Evolutionary conservation across 2,888 invertebrate genomes (phyloP).

Genomic region (Scelioninae gen. 1): DNA sequence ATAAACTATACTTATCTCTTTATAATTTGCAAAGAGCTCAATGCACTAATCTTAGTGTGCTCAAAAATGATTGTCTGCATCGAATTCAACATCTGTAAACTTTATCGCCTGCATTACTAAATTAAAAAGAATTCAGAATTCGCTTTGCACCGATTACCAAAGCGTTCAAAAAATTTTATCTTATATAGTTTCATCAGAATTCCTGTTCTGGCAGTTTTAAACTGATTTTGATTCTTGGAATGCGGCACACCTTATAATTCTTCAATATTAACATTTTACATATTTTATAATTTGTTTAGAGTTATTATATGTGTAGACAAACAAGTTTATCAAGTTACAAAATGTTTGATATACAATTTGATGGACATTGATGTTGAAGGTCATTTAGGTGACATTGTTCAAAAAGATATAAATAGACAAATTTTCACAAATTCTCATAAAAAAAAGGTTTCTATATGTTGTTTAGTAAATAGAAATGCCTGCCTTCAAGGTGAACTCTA

Average conservation of each 20-base stretch:
- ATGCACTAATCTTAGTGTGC: constrained; percentile 46
- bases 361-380: too few relatives aligned
- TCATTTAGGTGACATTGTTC: too few relatives aligned
- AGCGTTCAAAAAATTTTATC: constrained; percentile 19
- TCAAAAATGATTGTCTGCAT: constrained; percentile 46
- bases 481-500: too few relatives aligned
- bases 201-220: constrained; percentile 24
- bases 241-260: constrained; percentile 18
- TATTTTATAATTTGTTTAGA: too few relatives aligned
- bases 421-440: too few relatives aligned
- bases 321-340: background rate
- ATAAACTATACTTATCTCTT: constrained; percentile 67
- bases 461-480: too few relatives aligned
- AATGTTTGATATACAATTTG: too few relatives aligned
- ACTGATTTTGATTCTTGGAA: constrained; percentile 28
- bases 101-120: constrained; percentile 21
- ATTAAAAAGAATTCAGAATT: constrained; percentile 7
- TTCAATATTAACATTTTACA: background rate
- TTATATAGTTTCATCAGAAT: background rate
- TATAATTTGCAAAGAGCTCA: constrained; percentile 34
- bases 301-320: background rate
- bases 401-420: too few relatives aligned
- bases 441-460: too few relatives aligned
- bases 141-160: constrained; percentile 15
- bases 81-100: constrained; percentile 23